phyloP scores from a whole-genome alignment of 2,888 invertebrate species.

The Uropetala carovei region DNA sequence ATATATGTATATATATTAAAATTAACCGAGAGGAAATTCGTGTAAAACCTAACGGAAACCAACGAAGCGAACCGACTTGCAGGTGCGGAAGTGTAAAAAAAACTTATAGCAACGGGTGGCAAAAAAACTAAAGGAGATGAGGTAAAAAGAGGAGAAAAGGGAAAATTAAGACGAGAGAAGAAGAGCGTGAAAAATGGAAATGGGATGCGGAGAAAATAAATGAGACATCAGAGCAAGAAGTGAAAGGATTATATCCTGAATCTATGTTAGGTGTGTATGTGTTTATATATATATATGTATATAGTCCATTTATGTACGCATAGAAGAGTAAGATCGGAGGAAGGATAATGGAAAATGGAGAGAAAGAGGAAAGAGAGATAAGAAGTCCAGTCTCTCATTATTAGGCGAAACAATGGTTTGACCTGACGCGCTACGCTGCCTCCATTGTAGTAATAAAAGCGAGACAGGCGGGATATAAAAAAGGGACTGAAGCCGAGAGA shows the following conservation, averaged over 20 bases:
- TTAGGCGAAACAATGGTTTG: slow-evolving; percentile 27
- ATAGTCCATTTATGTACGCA: too few relatives aligned
- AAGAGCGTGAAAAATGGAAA: slow-evolving; percentile 1
- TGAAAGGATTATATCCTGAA: not conserved
- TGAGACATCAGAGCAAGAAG: not conserved
- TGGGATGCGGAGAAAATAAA: not conserved
- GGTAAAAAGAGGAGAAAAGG: not conserved
- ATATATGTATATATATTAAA: not conserved
- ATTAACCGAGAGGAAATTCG: not conserved
- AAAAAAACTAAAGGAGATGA: not conserved
- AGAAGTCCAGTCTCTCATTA: not conserved
- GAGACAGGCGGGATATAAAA: slow-evolving; percentile 12
- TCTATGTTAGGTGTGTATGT: too few relatives aligned
- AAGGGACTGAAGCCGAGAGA: not conserved
- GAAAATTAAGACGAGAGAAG: not conserved
- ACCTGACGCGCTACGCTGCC: not conserved
- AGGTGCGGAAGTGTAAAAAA: not conserved
- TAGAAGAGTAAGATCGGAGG: not conserved
- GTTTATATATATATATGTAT: too few relatives aligned
- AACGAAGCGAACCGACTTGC: not conserved
- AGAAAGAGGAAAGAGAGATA: not conserved
- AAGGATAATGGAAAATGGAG: slow-evolving; percentile 12
- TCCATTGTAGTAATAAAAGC: slow-evolving; percentile 13
- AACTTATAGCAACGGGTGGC: not conserved
- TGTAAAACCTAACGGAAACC: not conserved